phyloP scores from a whole-genome alignment of 2,888 invertebrate species.

The Drosophila borborema region DNA sequence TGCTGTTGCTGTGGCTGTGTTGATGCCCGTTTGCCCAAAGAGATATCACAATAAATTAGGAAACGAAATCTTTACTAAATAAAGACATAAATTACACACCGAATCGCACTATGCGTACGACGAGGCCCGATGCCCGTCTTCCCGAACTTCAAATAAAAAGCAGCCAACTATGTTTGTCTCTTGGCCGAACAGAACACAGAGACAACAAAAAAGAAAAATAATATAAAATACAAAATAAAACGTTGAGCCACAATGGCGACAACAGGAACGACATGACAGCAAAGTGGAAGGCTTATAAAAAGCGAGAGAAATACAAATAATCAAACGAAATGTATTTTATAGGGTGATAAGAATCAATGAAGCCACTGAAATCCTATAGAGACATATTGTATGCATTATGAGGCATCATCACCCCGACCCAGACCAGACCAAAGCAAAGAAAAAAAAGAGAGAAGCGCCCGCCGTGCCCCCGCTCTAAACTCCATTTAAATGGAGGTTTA shows the following conservation, averaged over 20 bases:
- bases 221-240: slow-evolving; percentile 52
- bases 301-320: slow-evolving; percentile 80
- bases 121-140: slow-evolving; percentile 18
- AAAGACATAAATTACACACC: slow-evolving; percentile 84
- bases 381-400: slow-evolving; percentile 84
- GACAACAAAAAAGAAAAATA: slow-evolving; percentile 7
- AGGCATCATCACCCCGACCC: slow-evolving; percentile 59
- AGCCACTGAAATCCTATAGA: slow-evolving; percentile 85
- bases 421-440: not conserved
- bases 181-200: slow-evolving; percentile 54
- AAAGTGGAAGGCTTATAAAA: slow-evolving; percentile 67
- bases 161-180: slow-evolving; percentile 64
- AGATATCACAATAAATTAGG: slow-evolving; percentile 85
- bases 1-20: slow-evolving; percentile 6
- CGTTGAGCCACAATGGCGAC: slow-evolving; percentile 74
- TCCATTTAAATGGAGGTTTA: slow-evolving; percentile 78
- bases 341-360: slow-evolving; percentile 85
- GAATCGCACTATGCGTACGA: slow-evolving; percentile 78
- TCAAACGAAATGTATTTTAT: slow-evolving; percentile 84
- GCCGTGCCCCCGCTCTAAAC: not conserved
- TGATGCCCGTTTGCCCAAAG: slow-evolving; percentile 76
- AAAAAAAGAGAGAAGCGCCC: not conserved
- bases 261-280: slow-evolving; percentile 61
- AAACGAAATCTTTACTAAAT: slow-evolving; percentile 85
- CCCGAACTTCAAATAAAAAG: slow-evolving; percentile 63